phyloP scores from a whole-genome alignment of 2,113 vertebrate species.

The Callocephalon fimbriatum region DNA sequence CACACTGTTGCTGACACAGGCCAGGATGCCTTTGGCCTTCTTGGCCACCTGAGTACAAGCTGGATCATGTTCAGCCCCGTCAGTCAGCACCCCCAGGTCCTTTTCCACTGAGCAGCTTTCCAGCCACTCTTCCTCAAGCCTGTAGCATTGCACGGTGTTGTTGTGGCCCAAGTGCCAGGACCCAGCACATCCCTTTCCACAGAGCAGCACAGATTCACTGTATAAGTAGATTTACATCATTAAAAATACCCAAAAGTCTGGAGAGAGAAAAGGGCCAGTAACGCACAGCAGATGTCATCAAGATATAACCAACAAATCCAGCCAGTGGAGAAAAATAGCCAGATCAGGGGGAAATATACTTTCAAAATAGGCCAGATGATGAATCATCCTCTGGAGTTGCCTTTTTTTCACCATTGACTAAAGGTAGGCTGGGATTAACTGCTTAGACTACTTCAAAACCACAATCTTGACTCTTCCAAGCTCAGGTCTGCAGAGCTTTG shows the following conservation, averaged over 20 bases:
- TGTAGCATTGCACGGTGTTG: background rate
- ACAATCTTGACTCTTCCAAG: background rate
- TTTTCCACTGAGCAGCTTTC: background rate
- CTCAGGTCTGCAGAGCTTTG: background rate
- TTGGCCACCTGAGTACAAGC: background rate
- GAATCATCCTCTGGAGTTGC: background rate
- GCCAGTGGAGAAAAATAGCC: background rate
- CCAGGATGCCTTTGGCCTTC: background rate
- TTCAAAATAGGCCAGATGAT: background rate
- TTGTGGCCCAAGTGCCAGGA: background rate
- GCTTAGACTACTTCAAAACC: background rate
- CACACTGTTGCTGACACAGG: background rate
- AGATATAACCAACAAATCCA: background rate
- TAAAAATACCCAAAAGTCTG: background rate
- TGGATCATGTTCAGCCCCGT: background rate
- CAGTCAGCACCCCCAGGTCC: background rate
- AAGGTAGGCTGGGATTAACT: background rate
- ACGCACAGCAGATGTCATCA: background rate
- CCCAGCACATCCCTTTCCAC: background rate
- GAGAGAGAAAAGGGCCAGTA: background rate
- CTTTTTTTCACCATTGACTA: background rate
- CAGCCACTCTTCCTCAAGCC: background rate
- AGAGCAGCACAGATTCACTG: background rate
- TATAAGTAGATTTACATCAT: background rate
- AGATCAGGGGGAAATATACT: background rate